Evolutionary conservation across 2,888 invertebrate species (phyloP), one percentile per base, ranked within the genome.

Genomic region (Kryphioiulus occultus): DNA sequence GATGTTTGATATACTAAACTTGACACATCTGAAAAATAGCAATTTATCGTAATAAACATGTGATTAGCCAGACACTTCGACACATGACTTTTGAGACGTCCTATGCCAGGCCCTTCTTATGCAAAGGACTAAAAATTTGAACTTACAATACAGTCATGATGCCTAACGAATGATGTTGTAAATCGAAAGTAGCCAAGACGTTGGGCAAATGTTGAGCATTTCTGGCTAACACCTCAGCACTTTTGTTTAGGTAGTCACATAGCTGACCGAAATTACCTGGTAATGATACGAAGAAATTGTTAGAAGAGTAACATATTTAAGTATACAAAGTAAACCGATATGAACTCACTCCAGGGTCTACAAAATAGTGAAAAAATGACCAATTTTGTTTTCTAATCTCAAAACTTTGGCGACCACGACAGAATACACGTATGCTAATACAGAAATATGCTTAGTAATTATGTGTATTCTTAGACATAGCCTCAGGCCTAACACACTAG

Each of bases 141-240:
- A 96, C 96, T 90, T 95, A 95, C 90, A 98, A 93, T 44, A 98
- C 96, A 88, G 96, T 96, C 88, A 98, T 92, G 87, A 97, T 95
- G 86, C 97, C 98, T 88, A 98, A 92, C 12, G 98, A 97, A 92
- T 98, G 97, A 91, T 97, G 96, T 91, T 98, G 97, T 88, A 96
- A 93, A 92, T 98, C 96, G 89, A 98, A 93, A 0, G 98, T 97
- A 92, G 97, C 98, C 90, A 98, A 92, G 47, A 98, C 97, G 92
- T 96, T 97, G 91, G 96, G 97, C 90, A 98, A 93, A 91, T 97
- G 96, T 89, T 95, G 95, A 90, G 95, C 94, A 93, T 97, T 97
- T 91, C 96, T 95, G 89, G 95, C 93, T 88, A 98, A 93, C 3
- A 96, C 93, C 89, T 98, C 97, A 87, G 94, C 94, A n/a, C 96